Conservation (phyloP, 2,888 invertebrate species). For the Mechanitis mazaeus region DNA sequence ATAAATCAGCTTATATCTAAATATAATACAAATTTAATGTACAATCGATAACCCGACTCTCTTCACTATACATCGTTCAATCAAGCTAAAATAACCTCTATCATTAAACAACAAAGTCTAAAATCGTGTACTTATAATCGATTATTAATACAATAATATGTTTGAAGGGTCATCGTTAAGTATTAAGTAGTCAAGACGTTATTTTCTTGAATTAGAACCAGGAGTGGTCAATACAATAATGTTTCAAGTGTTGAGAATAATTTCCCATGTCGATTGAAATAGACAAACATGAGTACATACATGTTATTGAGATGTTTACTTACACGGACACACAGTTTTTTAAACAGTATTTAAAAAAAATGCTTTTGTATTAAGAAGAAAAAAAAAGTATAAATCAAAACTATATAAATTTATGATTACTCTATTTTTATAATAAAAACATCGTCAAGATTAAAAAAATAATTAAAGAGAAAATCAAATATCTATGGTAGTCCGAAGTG, state of each 20-base stretch:
- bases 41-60: conserved; percentile 30
- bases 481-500: too few species aligned
- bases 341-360: too few species aligned
- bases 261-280: conserved; percentile 52
- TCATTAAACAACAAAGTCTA: not conserved
- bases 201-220: conserved; percentile 39
- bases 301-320: not conserved
- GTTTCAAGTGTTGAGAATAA: conserved; percentile 38
- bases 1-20: conserved; percentile 40
- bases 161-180: conserved; percentile 37
- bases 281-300: conserved; percentile 27
- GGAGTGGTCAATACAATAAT: conserved; percentile 36
- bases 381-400: too few species aligned
- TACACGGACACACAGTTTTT: not conserved
- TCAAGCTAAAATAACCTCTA: conserved; percentile 11
- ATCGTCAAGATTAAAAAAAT: too few species aligned
- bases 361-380: too few species aligned
- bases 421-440: too few species aligned
- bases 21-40: conserved; percentile 32
- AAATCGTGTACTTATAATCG: conserved; percentile 8
- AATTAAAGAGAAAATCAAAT: too few species aligned
- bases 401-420: too few species aligned
- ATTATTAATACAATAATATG: conserved; percentile 33
- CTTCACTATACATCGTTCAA: conserved; percentile 13
- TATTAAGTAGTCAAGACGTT: conserved; percentile 39